Conservation (phyloP, 2,113 vertebrate species). For the Agapornis roseicollis region DNA sequence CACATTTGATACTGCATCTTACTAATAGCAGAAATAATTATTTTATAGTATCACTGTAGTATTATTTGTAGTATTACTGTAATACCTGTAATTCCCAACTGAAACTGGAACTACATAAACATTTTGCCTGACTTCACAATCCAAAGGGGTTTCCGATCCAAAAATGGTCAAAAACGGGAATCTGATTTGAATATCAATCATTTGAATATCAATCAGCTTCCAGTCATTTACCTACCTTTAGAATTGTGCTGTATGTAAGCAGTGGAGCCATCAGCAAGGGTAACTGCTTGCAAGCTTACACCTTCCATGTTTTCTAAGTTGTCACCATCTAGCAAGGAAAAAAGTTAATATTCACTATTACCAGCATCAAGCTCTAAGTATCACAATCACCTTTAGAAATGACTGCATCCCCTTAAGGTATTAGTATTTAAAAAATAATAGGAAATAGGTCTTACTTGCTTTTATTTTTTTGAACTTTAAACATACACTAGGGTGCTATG, state of each 20-base stretch:
- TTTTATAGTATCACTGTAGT: not conserved
- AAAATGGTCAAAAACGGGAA: not conserved
- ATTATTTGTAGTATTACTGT: not conserved
- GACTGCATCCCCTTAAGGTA: not conserved
- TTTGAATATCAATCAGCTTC: not conserved
- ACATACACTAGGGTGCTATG: not conserved
- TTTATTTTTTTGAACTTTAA: not conserved
- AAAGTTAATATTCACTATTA: not conserved
- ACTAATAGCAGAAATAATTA: not conserved
- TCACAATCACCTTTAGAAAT: not conserved
- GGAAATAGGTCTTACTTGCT: not conserved
- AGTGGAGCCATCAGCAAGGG: conserved; percentile 93
- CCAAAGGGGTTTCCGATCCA: not conserved
- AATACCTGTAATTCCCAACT: not conserved
- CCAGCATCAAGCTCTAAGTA: not conserved
- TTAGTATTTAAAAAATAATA: not conserved
- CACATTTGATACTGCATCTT: not conserved
- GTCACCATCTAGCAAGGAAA: conserved; percentile 84
- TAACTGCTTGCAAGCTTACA: conserved; percentile 96
- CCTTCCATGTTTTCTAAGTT: conserved; percentile 96
- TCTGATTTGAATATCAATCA: rapidly evolving
- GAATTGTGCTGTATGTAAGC: conserved; percentile 96
- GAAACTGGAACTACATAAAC: not conserved
- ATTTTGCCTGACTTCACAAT: not conserved
- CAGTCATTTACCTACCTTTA: conserved; percentile 79